Percentiles rank a stretch among this genome's conserved stretches.
Evolutionary conservation across 1,140 invertebrate species (phyloP).

Genomic region (Sinella curviseta): DNA sequence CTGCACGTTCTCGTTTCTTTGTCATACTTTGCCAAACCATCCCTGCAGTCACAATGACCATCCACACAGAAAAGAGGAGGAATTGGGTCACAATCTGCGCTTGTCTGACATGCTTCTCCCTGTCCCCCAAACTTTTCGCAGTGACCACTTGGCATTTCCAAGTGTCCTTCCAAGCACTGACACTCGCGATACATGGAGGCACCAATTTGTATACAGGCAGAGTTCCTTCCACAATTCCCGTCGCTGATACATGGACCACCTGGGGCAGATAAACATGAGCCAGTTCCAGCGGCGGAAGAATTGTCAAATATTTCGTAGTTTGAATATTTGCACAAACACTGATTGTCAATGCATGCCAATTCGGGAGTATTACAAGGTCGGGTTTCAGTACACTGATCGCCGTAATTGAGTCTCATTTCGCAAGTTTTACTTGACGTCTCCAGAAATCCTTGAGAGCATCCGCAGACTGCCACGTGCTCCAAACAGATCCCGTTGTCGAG

Average conservation of each 20-base stretch:
- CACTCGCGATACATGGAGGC: conserved; percentile 11
- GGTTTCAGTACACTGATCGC: conserved; percentile 10
- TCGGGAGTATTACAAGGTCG: conserved; percentile 30
- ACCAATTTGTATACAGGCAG: conserved; percentile 4
- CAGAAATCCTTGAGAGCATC: conserved; percentile 23
- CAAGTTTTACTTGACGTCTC: conserved; percentile 28
- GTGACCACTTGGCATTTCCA: conserved; percentile 34
- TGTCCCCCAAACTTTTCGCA: conserved; percentile 14
- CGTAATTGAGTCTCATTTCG: conserved; percentile 29
- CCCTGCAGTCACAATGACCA: conserved; percentile 30
- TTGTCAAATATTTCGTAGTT: conserved; percentile 28
- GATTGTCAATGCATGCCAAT: conserved; percentile 29
- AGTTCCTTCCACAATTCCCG: background rate
- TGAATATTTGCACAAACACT: conserved; percentile 32
- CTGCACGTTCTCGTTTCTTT: conserved; percentile 16
- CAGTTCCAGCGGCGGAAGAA: background rate
- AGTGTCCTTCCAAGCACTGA: conserved; percentile 19
- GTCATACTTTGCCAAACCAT: conserved; percentile 28
- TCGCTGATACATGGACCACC: conserved; percentile 26
- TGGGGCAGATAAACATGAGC: background rate
- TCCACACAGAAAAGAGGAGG: conserved; percentile 32
- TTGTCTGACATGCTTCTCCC: conserved; percentile 8
- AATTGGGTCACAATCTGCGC: conserved; percentile 35
- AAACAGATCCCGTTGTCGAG: conserved; percentile 28
- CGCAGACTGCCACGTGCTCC: conserved; percentile 27